Evolutionary conservation across 1,140 invertebrate species (phyloP), one percentile per base, ranked within the genome.

Genomic region (Sinella curviseta): DNA sequence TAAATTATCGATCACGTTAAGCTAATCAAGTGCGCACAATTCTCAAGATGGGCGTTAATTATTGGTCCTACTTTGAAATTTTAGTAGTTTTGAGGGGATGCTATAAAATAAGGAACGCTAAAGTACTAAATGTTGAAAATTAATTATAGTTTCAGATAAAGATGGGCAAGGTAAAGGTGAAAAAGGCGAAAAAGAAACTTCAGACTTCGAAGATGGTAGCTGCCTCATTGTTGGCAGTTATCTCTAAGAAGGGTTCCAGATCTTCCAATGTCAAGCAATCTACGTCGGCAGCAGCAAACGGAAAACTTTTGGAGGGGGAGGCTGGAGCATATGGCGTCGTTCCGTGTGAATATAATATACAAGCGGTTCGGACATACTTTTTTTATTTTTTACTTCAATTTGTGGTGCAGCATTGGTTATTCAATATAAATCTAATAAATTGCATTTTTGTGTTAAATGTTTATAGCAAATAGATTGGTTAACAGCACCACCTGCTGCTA

Each of bases 381-480:
- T n/a, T n/a, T n/a, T 20, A 8, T 48, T 48, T n/a, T n/a, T n/a
- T n/a, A n/a, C n/a, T n/a, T n/a, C n/a, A n/a, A n/a, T n/a, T n/a
- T n/a, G n/a, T n/a, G n/a, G n/a, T n/a, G n/a, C n/a, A n/a, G n/a
- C n/a, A 65, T 26, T 65, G 4, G 12, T 70, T 70, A 3, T 70
- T 33, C 12, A 70, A 3, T 17, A 30, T 33, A 31, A n/a, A 31
- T 70, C 26, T 70, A 8, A 4, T 4, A 33, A 70, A 17, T 2
- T 33, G 65, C n/a, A n/a, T n/a, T n/a, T n/a, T n/a, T n/a, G 31
- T 4, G 31, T 70, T 31, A 16, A 70, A 1, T 1, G 8, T 70
- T 33, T 70, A 31, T 33, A 70, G 65, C 65, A 70, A 70, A 70
- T 70, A 24, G 30, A 70, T 70, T 70, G 65, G 65, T n/a, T 70